Base-by-base conservation (phyloP, 2,888 invertebrate genomes). In the Sinhomidia bicolor region DNA sequence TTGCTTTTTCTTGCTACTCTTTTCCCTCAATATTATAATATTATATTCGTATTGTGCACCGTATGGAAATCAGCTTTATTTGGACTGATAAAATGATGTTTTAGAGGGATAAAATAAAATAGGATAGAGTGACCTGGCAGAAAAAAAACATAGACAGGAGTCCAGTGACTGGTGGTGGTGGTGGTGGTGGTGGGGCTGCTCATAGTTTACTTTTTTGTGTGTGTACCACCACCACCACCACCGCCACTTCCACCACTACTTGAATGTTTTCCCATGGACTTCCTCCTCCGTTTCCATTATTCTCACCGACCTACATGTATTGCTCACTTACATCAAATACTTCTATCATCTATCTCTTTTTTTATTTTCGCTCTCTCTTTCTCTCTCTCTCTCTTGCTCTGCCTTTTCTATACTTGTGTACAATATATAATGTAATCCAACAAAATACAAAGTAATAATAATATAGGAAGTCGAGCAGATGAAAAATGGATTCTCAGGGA, bases 401-500 rank as follows among this genome's bases (percentile, higher is more conserved):
- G 44, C 12, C 60, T 60, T 29, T 26, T 23, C 23, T 71, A 47
- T 5, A 74, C 23, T 62, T 23, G 9, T 76, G 9, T 23, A 12
- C 23, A 78, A 47, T 71, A 36, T 65, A 51, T 57, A 83, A 71
- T 41, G 44, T 57, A 83, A 74, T 82, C 60, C 68, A 44, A 36
- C 71, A 60, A 57, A 44, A 80, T 41, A 80, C n/a, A n/a, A n/a
- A n/a, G n/a, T 62, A 80, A 80, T 62, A 80, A 62, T 62, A 80
- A 51, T 65, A 71, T 83, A 71, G 80, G 62, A 76, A 65, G 81
- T 83, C 36, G 81, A 82, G 76, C 62, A 91, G 91, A 92, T 92
- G 92, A 92, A 92, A 92, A 92, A 92, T 92, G 92, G 91, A 92
- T 91, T 91, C 88, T 89, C 88, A 78, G 89, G 60, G 90, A 89